Percentiles rank a stretch among this genome's conserved stretches.
Evolutionary conservation across 2,888 invertebrate species (phyloP).

Genomic region (Drosophila neonasuta): DNA sequence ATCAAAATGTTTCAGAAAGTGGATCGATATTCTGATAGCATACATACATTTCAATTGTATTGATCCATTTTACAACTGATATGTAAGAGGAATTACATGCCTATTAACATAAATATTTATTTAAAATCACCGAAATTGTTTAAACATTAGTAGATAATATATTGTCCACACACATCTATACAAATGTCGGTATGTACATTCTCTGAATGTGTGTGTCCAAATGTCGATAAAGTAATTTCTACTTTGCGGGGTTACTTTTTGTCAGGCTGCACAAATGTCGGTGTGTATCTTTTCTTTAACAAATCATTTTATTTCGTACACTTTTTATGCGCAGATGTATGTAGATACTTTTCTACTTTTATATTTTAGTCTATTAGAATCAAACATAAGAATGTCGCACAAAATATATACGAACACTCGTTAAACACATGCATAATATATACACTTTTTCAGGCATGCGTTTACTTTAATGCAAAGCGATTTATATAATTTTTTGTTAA

Average conservation of each 20-base stretch:
- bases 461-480: neutral
- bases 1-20: slow-evolving; percentile 4
- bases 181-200: neutral
- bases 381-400: neutral
- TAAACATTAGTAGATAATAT: neutral
- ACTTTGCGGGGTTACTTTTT: slow-evolving; percentile 11
- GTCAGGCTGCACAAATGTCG: neutral
- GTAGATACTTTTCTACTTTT: slow-evolving; percentile 12
- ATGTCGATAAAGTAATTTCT: slow-evolving; percentile 4
- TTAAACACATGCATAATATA: slow-evolving; percentile 1
- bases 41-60: slow-evolving; percentile 16
- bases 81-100: neutral
- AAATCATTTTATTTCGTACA: neutral
- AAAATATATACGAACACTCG: slow-evolving; percentile 9
- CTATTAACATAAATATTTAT: neutral
- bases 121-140: neutral
- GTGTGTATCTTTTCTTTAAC: neutral
- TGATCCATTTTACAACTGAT: slow-evolving; percentile 5
- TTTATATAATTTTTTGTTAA: slow-evolving; percentile 1
- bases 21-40: slow-evolving; percentile 17
- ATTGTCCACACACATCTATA: neutral
- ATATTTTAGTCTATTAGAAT: neutral
- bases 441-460: slow-evolving; percentile 1
- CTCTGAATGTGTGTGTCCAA: slow-evolving; percentile 8
- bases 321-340: slow-evolving; percentile 5